Evolutionary conservation across 1,140 invertebrate genomes (phyloP), one percentile per base, ranked within the genome.

Genomic region (Rhizoglyphus robini): DNA sequence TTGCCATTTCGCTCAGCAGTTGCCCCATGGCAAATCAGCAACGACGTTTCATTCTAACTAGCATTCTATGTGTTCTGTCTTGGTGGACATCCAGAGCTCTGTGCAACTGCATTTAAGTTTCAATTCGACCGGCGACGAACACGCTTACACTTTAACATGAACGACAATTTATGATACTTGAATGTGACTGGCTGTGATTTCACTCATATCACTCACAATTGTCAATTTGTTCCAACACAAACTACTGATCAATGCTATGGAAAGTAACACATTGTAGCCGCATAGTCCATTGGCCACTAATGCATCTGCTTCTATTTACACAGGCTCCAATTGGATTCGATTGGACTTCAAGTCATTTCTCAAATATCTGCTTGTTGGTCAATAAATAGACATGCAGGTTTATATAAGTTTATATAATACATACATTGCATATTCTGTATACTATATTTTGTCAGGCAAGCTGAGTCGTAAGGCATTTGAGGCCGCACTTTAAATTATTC

Each of bases 131-230:
- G 68, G 70, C 68, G 62, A 47, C 48, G 36, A 64, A 18, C 23
- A 36, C 31, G 15, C 29, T 23, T 29, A 34, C 25, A 72, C 71
- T 48, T 69, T 74, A 58, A 69, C 38, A 41, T 57, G 25, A 68
- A 68, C 49, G 69, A 73, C 18, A 67, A 63, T 3, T 68, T 68
- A 23, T 65, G 67, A 1, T 64, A 64, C 8, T 66, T 75, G 18
- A 67, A 70, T 41, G 59, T 75, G 20, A 32, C 47, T 49, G 65
- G 69, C 51, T 68, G 74, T 48, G 70, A 71, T 29, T 68, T 74
- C 5, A 64, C 71, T 20, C 46, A 68, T 1, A n/a, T n/a, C n/a
- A n/a, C n/a, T n/a, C n/a, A n/a, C n/a, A n/a, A n/a, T n/a, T n/a
- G n/a, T n/a, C n/a, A 27, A 47, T 11, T 70, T 72, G 38, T 36